Base-by-base conservation (phyloP, 2,113 vertebrate genomes). In the Hassar affinis region DNA sequence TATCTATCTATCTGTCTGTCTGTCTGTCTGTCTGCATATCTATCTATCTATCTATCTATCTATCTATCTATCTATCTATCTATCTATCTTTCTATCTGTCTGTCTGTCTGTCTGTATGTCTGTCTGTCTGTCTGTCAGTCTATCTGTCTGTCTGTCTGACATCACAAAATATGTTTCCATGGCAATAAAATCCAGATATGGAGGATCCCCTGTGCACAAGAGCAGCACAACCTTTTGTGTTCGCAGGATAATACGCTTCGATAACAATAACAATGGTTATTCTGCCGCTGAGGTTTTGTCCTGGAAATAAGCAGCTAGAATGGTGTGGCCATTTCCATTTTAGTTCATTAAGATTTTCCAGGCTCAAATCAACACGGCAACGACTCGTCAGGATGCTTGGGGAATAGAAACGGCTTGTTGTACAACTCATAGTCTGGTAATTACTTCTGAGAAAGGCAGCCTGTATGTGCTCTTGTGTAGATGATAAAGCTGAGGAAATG, bases 121-220 rank as follows among this genome's bases (percentile, higher is more conserved):
- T n/a, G n/a, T n/a, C n/a, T n/a, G n/a, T n/a, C n/a, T n/a, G n/a
- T n/a, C n/a, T n/a, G n/a, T n/a, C n/a, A n/a, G n/a, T n/a, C n/a
- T n/a, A n/a, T n/a, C n/a, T n/a, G n/a, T n/a, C n/a, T n/a, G n/a
- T n/a, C n/a, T n/a, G n/a, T n/a, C n/a, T n/a, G n/a, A 17, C 52
- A 35, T 42, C 11, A 30, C 30, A 51, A 61, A 82, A 78, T 68
- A 22, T 22, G 84, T 85, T 78, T 81, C 72, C 79, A 81, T 81
- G 72, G 79, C 66, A 64, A 75, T 85, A 18, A 15, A 72, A 74
- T 51, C 54, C 68, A 59, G 51, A n/a, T n/a, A n/a, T n/a, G n/a
- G n/a, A 8, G 1, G 10, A 30, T 62, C n/a, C 59, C 15, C 20
- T 38, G 38, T 2, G 10, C 49, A 47, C 27, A 45, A 47, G 12